Evolutionary conservation across 2,888 invertebrate genomes (phyloP), one percentile per base, ranked within the genome.

Genomic region (Spisula subtruncata): DNA sequence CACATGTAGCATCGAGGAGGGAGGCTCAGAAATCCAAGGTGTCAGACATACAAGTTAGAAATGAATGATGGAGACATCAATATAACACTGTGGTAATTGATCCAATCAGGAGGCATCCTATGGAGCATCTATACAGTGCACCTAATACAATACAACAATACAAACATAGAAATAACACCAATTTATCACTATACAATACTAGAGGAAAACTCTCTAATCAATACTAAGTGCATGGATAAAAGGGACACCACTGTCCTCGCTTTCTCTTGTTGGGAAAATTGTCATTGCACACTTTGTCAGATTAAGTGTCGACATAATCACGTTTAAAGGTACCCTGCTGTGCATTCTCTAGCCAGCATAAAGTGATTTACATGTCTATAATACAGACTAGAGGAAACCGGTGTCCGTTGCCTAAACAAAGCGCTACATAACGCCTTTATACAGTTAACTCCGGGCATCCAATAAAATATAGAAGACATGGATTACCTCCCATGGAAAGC

Each of bases 41-140:
- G 75, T 32, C 75, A 75, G 75, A 75, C 75, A 75, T 32, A 75
- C 35, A 32, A 75, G 32, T 8, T 16, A 75, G 35, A 75, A n/a
- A 35, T 32, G 75, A 32, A 75, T 75, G 32, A 75, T 75, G n/a
- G n/a, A 32, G 32, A 35, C 32, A 75, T 75, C 75, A 75, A 75
- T 75, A 75, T 75, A 32, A 75, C 75, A 75, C 75, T 32, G 25
- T 75, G 75, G 20, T 75, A 32, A 75, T 75, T 75, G 75, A 75
- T 35, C 75, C 75, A 75, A 35, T 14, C 75, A 75, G 16, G 32
- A 75, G 16, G 18, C 75, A 10, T 32, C 60, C 32, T 10, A 12
- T 8, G 6, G 41, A 25, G 35, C 35, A 16, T 75, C 35, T 18
- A 75, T 60, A 60, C 35, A 75, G 16, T 35, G 25, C 14, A 75